phyloP scores from a whole-genome alignment of 2,113 vertebrate species.

The Ptychochromis oligacanthus region DNA sequence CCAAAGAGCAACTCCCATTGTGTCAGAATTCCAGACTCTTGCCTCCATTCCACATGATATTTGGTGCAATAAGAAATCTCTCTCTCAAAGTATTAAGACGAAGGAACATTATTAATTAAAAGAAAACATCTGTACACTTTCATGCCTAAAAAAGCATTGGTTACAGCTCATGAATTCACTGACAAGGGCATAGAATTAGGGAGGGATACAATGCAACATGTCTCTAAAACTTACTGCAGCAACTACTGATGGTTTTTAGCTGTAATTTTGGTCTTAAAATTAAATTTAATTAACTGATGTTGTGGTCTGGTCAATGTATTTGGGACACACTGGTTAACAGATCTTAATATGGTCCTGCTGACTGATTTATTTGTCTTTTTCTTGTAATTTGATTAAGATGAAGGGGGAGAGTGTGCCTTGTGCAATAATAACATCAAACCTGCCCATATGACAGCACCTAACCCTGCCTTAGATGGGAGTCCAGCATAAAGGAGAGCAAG shows the following conservation, averaged over 20 bases:
- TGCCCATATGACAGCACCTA: not conserved
- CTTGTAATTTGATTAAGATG: not conserved
- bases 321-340: not conserved
- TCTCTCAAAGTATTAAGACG: not conserved
- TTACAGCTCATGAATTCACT: not conserved
- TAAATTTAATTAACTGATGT: not conserved
- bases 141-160: not conserved
- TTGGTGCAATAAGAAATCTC: not conserved
- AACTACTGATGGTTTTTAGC: not conserved
- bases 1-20: slow-evolving; percentile 15
- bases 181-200: not conserved
- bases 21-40: slow-evolving; percentile 7
- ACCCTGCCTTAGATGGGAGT: not conserved
- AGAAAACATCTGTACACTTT: not conserved
- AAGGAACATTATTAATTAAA: not conserved
- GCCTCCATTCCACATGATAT: not conserved
- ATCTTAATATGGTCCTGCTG: not conserved
- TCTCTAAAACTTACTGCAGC: not conserved
- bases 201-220: not conserved
- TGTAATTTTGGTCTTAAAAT: not conserved
- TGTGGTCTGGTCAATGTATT: not conserved
- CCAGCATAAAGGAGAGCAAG: not conserved
- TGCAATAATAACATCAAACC: not conserved
- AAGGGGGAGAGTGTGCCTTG: not conserved
- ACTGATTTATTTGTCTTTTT: not conserved